phyloP scores from a whole-genome alignment of 2,113 vertebrate genomes.

The Paratilapia polleni region DNA sequence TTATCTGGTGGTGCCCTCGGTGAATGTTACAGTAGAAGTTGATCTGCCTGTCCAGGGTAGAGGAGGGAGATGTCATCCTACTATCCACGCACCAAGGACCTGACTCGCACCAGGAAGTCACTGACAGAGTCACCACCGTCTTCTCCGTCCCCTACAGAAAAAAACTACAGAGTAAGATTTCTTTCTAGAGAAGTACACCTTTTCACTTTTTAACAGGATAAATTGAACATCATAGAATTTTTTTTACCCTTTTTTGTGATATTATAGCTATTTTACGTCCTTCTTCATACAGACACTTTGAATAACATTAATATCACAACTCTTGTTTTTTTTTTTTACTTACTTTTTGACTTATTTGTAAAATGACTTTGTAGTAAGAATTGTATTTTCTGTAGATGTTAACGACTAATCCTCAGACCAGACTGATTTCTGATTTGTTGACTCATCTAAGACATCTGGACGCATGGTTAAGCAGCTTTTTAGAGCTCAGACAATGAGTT shows the following conservation, averaged over 20 bases:
- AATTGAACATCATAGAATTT: neutral
- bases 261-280: neutral
- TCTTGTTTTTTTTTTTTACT: neutral
- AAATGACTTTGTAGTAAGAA: neutral
- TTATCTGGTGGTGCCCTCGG: slow-evolving; percentile 40
- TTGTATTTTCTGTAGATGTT: neutral
- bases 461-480: neutral
- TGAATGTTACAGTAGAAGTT: slow-evolving; percentile 47
- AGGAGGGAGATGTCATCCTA: slow-evolving; percentile 88
- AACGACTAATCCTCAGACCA: neutral
- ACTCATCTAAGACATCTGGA: neutral
- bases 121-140: slow-evolving; percentile 92
- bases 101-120: slow-evolving; percentile 89
- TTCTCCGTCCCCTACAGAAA: slow-evolving; percentile 91
- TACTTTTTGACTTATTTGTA: neutral
- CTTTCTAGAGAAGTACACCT: neutral
- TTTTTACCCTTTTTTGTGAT: neutral
- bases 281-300: no score
- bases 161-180: slow-evolving; percentile 91
- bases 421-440: neutral
- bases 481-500: neutral
- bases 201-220: neutral
- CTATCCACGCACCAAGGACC: slow-evolving; percentile 91
- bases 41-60: slow-evolving; percentile 23
- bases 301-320: neutral